Conservation (phyloP, 2,113 vertebrate species). For the Myotis brandtii region DNA sequence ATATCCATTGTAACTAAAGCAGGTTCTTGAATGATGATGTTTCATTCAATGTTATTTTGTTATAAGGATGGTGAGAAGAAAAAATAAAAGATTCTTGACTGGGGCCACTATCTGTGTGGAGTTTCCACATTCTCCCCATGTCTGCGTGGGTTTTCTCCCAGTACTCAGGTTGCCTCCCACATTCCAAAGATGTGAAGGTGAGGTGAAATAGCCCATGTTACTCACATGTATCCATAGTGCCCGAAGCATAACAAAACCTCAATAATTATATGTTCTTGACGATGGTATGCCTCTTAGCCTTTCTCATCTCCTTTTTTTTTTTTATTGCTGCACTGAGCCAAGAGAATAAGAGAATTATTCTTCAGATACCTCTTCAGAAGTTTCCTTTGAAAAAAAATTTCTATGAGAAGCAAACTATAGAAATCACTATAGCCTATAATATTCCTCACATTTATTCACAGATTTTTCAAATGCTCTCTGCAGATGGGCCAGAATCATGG, state of each 20-base stretch:
- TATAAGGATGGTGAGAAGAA: background rate
- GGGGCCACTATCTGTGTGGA: background rate
- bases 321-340: background rate
- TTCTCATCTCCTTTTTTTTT: background rate
- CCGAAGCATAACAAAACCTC: background rate
- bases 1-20: background rate
- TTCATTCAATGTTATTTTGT: background rate
- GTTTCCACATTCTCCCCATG: background rate
- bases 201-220: background rate
- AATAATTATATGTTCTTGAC: background rate
- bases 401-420: background rate
- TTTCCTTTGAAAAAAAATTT: constrained; percentile 1
- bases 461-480: background rate
- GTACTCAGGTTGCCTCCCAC: background rate
- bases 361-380: background rate
- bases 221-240: background rate
- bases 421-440: background rate
- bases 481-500: background rate
- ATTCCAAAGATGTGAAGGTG: background rate
- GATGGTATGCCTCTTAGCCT: background rate
- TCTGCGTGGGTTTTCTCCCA: background rate
- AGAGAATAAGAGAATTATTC: background rate
- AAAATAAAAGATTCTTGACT: background rate
- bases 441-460: background rate
- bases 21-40: background rate